Evolutionary conservation across 2,888 invertebrate species (phyloP).

Genomic region (Spodoptera picta): DNA sequence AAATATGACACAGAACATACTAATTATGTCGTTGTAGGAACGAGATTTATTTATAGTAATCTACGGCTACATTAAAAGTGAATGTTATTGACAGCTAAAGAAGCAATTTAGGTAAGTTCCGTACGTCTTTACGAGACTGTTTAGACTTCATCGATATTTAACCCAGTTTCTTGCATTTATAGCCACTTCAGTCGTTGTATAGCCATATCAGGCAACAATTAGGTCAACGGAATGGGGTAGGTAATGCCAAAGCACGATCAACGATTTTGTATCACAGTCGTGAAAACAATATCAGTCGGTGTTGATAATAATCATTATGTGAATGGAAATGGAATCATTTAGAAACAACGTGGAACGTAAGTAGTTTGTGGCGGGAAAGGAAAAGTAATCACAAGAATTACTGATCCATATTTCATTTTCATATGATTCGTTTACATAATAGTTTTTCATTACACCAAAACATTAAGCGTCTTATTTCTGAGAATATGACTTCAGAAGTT

Average conservation of each 20-base stretch:
- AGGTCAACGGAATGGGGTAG: conserved; percentile 83
- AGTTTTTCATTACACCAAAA: too few species aligned
- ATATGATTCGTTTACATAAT: too few species aligned
- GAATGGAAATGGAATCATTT: conserved; percentile 3
- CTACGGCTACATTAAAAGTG: conserved; percentile 32
- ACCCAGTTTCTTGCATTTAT: conserved; percentile 85
- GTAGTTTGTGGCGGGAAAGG: too few species aligned
- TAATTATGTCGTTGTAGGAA: conserved; percentile 11
- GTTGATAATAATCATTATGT: conserved; percentile 22
- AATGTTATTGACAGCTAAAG: conserved; percentile 60
- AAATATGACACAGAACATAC: conserved; percentile 2
- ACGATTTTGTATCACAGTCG: conserved; percentile 67
- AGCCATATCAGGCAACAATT: conserved; percentile 82
- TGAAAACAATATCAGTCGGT: conserved; percentile 58
- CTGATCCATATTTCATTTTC: too few species aligned
- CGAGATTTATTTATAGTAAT: conserved; percentile 13
- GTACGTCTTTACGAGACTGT: conserved; percentile 68
- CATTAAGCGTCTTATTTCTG: too few species aligned
- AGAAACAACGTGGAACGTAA: too few species aligned
- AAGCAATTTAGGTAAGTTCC: conserved; percentile 65
- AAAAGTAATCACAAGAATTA: too few species aligned
- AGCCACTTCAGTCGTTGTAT: conserved; percentile 79
- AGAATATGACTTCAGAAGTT: too few species aligned
- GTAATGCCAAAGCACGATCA: conserved; percentile 75
- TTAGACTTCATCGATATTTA: conserved; percentile 83